These are phyloP conservation scores for Polylopha cassiicola DNA, from an alignment of 2,888 invertebrate genomes.

Conservation along the genomic window DNA sequence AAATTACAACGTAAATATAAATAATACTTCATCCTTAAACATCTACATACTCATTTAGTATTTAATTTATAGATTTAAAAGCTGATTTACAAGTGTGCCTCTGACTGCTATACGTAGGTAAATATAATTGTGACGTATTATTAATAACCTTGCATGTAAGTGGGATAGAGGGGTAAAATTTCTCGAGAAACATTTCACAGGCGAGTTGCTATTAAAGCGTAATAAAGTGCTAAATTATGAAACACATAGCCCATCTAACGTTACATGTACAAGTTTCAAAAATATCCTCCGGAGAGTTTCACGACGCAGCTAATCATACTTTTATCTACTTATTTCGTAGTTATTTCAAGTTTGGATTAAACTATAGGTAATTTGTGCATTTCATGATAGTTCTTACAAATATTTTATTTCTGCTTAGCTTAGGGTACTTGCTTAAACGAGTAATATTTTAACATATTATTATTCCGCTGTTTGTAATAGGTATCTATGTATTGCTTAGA, in stretches of 20 bases:
- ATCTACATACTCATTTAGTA: conserved; percentile 17
- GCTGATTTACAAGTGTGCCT: conserved; percentile 22
- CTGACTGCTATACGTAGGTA: conserved; percentile 21
- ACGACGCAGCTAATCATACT: conserved; percentile 11
- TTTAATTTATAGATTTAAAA: conserved; percentile 18
- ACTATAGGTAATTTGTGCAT: no score
- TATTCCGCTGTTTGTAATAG: no score
- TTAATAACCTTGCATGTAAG: conserved; percentile 18
- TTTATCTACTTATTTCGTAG: conserved; percentile 9
- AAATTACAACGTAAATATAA: conserved; percentile 20
- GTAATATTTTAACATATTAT: no score
- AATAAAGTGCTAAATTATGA: conserved; percentile 25
- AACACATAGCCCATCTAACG: conserved; percentile 12
- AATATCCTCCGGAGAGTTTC: conserved; percentile 13
- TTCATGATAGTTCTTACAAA: no score
- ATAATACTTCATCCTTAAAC: conserved; percentile 21
- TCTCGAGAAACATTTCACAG: conserved; percentile 40
- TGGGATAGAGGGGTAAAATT: conserved; percentile 41
- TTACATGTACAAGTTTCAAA: conserved; percentile 21
- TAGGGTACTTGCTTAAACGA: no score
- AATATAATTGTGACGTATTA: conserved; percentile 14
- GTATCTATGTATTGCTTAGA: no score
- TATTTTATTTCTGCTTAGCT: no score
- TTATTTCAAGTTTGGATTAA: no score
- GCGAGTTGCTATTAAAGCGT: conserved; percentile 49